Evolutionary conservation across 2,888 invertebrate genomes (phyloP), one percentile per base, ranked within the genome.

Genomic region (Ephialtes manifestator): DNA sequence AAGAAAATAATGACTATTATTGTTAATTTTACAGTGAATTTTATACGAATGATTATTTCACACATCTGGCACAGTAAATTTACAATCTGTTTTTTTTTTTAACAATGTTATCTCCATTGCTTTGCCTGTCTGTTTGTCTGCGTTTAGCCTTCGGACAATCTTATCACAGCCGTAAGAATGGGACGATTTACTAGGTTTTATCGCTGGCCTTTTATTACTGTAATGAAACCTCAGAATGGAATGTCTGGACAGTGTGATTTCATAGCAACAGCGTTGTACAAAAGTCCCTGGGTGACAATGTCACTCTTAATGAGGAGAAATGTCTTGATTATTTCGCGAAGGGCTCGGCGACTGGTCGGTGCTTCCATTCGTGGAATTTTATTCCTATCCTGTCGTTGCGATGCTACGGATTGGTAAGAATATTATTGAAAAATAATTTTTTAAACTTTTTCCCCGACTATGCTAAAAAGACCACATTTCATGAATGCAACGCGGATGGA

Each of bases 361-460:
- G 20, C 88, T 39, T 74, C 51, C 4, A 63, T 90, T 31, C 78
- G 63, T 4, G 88, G 85, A 7, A n/a, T n/a, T 24, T 90, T 28
- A 76, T 90, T 68, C 88, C 87, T 0, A 46, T 76, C 35, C 79
- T 90, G 5, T 90, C 90, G 0, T 60, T 89, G 55, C 81, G 86
- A 28, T 90, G 87, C 53, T 90, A 88, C 18, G 85, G 89, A 51
- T 85, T 87, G 80, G 87, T 88, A 83, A 77, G 1, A 7, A 31
- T 43, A 20, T 71, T 43, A 24, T 11, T 1, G 10, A n/a, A 10
- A 31, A 24, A 2, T 24, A 43, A n/a, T n/a, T n/a, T n/a, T n/a
- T n/a, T n/a, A n/a, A n/a, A n/a, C n/a, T n/a, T n/a, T n/a, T n/a
- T n/a, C n/a, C n/a, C n/a, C n/a, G n/a, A n/a, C n/a, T n/a, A n/a